These are phyloP conservation scores for Cacoxenus indagator DNA, from an alignment of 2,888 invertebrate species.

Conservation along the genomic window DNA sequence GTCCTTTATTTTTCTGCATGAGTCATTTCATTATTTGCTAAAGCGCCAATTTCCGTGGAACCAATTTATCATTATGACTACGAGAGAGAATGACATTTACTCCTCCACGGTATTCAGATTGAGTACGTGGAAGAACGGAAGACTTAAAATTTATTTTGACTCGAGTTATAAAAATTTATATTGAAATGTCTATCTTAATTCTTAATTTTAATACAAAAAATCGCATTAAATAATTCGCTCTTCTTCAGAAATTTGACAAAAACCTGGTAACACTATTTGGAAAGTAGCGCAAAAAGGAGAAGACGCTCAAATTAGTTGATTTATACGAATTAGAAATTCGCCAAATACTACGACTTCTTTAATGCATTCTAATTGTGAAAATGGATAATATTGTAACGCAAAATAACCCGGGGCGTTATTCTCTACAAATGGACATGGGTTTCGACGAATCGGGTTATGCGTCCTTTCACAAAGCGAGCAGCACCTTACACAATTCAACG, in stretches of 20 bases:
- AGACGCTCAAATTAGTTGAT: background rate
- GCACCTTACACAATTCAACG: constrained; percentile 49
- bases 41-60: too few species aligned
- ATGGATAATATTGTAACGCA: background rate
- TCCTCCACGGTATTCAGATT: too few species aligned
- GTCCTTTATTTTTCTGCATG: too few species aligned
- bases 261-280: background rate
- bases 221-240: too few species aligned
- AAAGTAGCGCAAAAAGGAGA: background rate
- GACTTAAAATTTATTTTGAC: too few species aligned
- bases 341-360: background rate
- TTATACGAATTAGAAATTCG: background rate
- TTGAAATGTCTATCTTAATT: too few species aligned
- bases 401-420: background rate
- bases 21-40: too few species aligned
- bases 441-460: constrained; percentile 55
- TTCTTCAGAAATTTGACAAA: background rate
- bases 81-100: too few species aligned
- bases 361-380: background rate
- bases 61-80: too few species aligned
- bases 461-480: constrained; percentile 41
- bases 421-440: constrained; percentile 26
- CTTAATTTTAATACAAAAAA: too few species aligned
- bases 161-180: too few species aligned
- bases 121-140: too few species aligned